Evolutionary conservation across 2,888 invertebrate species (phyloP), one percentile per base, ranked within the genome.

Genomic region (Neuroscelio doddi): DNA sequence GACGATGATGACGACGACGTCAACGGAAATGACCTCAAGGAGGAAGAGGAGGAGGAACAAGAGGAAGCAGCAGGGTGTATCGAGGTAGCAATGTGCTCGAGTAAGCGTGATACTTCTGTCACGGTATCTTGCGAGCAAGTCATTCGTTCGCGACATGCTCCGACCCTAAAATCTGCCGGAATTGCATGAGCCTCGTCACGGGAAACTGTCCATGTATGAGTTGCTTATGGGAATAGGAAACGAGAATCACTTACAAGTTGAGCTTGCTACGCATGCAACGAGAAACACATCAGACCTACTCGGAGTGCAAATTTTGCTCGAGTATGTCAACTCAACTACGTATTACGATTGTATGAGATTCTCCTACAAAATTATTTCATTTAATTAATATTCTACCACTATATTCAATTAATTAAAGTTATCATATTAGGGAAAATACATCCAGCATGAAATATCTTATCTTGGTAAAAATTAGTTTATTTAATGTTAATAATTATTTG

Each of bases 91-190:
- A 59, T 65, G 71, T 69, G 73, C 75, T 74, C 66, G 70, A 62
- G 70, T 63, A 68, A 74, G 74, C 75, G 67, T 72, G 74, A 72
- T 72, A 72, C 68, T 69, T 64, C 53, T 72, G 71, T 71, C 72
- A 74, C 72, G 74, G 70, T 72, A 62, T 39, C 70, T 68, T 64
- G 66, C 67, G 42, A 63, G 68, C 61, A 53, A 64, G 57, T 58
- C 57, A 58, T 61, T 64, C 64, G 68, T 58, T 63, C 49, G 63
- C 59, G 62, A 63, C 51, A 64, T 21, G 49, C 64, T 53, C 41
- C 59, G 52, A 46, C 55, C 61, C 64, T 58, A 32, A 42, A 64
- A 61, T 68, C 63, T 57, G 59, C 32, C 49, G 46, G 45, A 44
- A 63, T 68, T 45, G 47, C 66, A 51, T 46, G 45, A 50, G 29